Conservation (phyloP, 2,113 vertebrate species). For the Chroicocephalus ridibundus region DNA sequence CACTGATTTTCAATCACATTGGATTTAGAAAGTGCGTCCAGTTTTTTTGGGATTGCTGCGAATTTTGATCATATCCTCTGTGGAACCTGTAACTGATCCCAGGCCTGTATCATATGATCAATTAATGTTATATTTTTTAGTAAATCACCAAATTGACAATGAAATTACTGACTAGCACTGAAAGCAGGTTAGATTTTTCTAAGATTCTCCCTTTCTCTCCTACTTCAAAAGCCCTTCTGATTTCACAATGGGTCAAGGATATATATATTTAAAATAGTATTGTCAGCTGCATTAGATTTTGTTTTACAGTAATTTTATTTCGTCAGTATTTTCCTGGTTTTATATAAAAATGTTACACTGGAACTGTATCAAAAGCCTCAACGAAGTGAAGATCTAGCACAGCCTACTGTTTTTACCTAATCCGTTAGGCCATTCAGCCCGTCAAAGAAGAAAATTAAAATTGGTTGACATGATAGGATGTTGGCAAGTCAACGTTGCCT, state of each 20-base stretch:
- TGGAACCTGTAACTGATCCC: background rate
- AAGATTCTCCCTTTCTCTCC: background rate
- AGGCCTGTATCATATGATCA: background rate
- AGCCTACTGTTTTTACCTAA: background rate
- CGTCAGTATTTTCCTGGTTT: background rate
- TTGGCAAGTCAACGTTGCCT: background rate
- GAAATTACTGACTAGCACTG: background rate
- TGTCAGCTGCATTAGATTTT: background rate
- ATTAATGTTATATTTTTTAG: background rate
- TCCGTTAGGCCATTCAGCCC: background rate
- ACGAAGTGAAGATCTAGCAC: background rate
- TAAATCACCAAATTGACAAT: background rate
- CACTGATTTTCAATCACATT: background rate
- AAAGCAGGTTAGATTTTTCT: background rate
- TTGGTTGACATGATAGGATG: background rate
- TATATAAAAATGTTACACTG: background rate
- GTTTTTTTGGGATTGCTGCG: background rate
- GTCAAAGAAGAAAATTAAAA: constrained; percentile 2
- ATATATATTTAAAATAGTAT: background rate
- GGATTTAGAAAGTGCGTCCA: background rate
- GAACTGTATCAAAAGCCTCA: background rate
- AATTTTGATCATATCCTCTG: background rate
- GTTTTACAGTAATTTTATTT: background rate
- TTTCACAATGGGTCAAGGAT: background rate
- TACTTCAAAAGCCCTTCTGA: background rate